These are phyloP conservation scores for Blera fallax DNA, from an alignment of 2,888 invertebrate genomes.

Conservation along the genomic window DNA sequence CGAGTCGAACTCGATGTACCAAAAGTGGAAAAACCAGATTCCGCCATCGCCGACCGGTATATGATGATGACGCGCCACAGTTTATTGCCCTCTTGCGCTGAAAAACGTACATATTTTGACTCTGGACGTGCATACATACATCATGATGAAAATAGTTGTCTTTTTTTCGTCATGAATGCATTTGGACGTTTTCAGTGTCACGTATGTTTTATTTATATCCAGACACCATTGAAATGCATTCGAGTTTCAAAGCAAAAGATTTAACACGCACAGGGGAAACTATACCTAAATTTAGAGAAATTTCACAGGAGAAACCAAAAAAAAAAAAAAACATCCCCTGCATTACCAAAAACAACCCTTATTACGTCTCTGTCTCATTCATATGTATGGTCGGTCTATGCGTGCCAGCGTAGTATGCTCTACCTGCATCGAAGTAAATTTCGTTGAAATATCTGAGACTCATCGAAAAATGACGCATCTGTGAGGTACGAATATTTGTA, in stretches of 20 bases:
- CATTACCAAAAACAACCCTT: constrained; percentile 35
- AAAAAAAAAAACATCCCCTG: constrained; percentile 44
- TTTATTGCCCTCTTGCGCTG: constrained; percentile 77
- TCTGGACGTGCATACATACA: neutral
- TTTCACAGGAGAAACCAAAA: neutral
- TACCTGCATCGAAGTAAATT: constrained; percentile 1
- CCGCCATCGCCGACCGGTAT: constrained; percentile 54
- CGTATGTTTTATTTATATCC: constrained; percentile 35
- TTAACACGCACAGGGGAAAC: constrained; percentile 24
- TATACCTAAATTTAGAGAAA: constrained; percentile 39
- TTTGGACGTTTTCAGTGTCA: constrained; percentile 52
- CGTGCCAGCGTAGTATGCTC: neutral
- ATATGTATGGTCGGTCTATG: too few species aligned
- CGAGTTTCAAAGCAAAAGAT: constrained; percentile 35
- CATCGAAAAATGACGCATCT: constrained; percentile 5
- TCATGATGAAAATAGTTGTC: constrained; percentile 38
- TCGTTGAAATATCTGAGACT: constrained; percentile 7
- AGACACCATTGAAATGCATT: neutral
- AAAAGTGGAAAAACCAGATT: constrained; percentile 72
- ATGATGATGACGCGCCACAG: constrained; percentile 72
- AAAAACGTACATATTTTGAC: constrained; percentile 15
- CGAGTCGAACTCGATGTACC: constrained; percentile 57
- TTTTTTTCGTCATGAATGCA: constrained; percentile 40
- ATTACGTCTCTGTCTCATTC: neutral
- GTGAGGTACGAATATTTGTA: neutral